phyloP scores from a whole-genome alignment of 2,113 vertebrate genomes.

The Rhinopomastus cyanomelas region DNA sequence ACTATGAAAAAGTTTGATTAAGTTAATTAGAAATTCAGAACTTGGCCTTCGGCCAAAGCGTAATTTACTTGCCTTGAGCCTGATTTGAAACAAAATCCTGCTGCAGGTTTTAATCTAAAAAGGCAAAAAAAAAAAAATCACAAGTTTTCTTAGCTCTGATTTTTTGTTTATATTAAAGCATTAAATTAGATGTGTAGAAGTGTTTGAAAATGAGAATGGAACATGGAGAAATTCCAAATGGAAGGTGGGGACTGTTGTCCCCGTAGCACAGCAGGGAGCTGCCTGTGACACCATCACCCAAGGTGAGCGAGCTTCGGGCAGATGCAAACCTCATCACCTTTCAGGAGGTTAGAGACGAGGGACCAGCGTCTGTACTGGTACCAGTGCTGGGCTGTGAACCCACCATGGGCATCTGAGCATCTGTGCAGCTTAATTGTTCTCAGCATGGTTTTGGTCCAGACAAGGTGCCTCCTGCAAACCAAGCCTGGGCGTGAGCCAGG shows the following conservation, averaged over 20 bases:
- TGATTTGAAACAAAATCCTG: background rate
- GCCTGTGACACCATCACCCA: background rate
- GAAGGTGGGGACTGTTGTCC: background rate
- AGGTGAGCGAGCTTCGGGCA: too few species aligned
- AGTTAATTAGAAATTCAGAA: slow-evolving; percentile 46
- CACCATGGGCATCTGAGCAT: accelerated
- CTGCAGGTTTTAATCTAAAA: background rate
- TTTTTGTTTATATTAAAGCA: background rate
- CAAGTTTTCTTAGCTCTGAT: background rate
- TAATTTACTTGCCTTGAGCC: background rate
- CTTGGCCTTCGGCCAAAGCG: slow-evolving; percentile 44
- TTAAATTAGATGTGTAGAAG: background rate
- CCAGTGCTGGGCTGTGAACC: background rate
- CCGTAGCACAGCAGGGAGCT: background rate
- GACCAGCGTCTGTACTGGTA: background rate
- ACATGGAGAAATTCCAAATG: too few species aligned
- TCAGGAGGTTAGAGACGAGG: background rate
- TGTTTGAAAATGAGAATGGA: background rate
- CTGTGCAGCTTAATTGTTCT: background rate
- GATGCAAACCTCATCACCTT: background rate
- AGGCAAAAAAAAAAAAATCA: too few species aligned
- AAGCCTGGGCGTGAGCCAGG: background rate
- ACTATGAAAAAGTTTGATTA: slow-evolving; percentile 21
- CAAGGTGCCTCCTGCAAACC: background rate
- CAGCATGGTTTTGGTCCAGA: background rate